phyloP scores from a whole-genome alignment of 2,797 vertebrate species.

The Girardinus metallicus region DNA sequence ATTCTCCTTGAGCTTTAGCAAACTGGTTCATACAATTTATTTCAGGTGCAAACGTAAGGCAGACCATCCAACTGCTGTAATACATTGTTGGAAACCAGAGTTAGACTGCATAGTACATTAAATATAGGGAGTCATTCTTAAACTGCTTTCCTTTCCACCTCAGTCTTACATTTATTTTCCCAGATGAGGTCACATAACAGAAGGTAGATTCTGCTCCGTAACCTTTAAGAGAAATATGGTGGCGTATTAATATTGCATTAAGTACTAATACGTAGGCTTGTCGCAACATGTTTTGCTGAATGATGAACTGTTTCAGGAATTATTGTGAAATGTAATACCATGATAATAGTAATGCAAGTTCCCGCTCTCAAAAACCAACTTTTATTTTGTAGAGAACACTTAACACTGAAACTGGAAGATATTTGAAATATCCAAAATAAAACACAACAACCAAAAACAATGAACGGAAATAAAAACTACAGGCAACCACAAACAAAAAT shows the following conservation, averaged over 20 bases:
- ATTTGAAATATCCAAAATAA: too few species aligned
- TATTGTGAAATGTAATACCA: too few species aligned
- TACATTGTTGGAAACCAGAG: not conserved
- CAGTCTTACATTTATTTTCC: not conserved
- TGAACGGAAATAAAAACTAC: too few species aligned
- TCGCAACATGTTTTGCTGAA: too few species aligned
- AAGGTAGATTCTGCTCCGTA: not conserved
- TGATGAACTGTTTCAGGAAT: too few species aligned
- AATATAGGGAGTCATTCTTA: not conserved
- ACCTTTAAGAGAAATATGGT: not conserved
- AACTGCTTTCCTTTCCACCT: not conserved
- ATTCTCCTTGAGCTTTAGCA: not conserved
- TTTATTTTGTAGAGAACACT: too few species aligned
- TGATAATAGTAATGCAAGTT: too few species aligned
- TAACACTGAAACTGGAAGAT: too few species aligned
- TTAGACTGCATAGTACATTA: not conserved
- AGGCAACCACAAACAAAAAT: too few species aligned
- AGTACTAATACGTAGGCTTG: too few species aligned
- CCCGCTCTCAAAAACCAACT: not conserved
- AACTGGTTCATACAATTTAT: not conserved
- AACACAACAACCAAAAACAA: too few species aligned
- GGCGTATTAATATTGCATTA: not conserved
- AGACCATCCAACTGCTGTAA: not conserved
- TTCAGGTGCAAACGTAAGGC: not conserved
- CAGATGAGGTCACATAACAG: not conserved